phyloP scores from a whole-genome alignment of 1,140 invertebrate species.

The Drosophila sp. region DNA sequence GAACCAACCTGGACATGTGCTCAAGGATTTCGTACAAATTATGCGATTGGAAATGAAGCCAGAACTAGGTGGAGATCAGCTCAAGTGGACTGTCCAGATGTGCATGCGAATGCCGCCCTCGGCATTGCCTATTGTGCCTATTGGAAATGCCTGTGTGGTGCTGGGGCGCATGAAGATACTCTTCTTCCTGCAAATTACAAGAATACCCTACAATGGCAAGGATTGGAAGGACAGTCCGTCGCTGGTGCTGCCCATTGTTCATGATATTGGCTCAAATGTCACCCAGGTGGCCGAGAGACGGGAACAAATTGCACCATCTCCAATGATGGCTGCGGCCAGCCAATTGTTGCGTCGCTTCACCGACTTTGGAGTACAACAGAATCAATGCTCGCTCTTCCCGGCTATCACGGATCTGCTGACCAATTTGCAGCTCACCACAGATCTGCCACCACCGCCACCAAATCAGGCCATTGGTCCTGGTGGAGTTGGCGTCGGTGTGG shows the following conservation, averaged over 20 bases:
- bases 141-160: constrained; percentile 93
- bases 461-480: constrained; percentile 74
- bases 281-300: constrained; percentile 94
- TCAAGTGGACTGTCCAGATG: constrained; percentile 94
- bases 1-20: constrained; percentile 92
- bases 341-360: constrained; percentile 88
- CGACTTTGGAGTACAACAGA: constrained; percentile 87
- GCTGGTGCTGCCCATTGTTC: constrained; percentile 94
- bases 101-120: constrained; percentile 95
- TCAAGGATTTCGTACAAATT: constrained; percentile 96
- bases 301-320: constrained; percentile 87
- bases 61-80: constrained; percentile 87
- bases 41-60: constrained; percentile 93
- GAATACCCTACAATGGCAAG: constrained; percentile 88
- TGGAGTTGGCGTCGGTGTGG: constrained; percentile 52
- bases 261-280: constrained; percentile 93
- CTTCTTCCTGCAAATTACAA: constrained; percentile 95
- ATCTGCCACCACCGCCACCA: constrained; percentile 86
- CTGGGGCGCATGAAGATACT: constrained; percentile 94
- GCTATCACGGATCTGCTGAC: constrained; percentile 93
- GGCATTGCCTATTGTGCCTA: constrained; percentile 92
- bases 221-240: constrained; percentile 90
- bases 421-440: constrained; percentile 91
- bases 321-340: constrained; percentile 88
- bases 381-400: constrained; percentile 94